Evolutionary conservation across 2,113 vertebrate species (phyloP), one percentile per base, ranked within the genome.

Genomic region (Emydocephalus ijimae): DNA sequence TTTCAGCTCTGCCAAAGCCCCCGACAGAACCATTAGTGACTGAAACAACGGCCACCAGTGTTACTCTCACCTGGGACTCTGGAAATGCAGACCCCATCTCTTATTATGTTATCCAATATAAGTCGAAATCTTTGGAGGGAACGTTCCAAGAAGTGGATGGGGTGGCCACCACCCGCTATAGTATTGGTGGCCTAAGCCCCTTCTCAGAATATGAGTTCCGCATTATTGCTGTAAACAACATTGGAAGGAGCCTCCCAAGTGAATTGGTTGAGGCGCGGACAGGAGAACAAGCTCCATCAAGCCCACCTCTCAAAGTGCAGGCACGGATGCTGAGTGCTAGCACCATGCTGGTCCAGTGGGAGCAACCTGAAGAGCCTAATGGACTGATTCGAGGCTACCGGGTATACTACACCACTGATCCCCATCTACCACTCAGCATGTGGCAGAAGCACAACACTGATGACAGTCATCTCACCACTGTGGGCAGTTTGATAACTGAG

Each of bases 131-230:
- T 48, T 96, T 96, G 0, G 98, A 99, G 24, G 98, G 98, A 2
- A 97, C 98, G 29, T 99, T 99, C 97, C 99, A 99, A 96, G 99
- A 99, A 95, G 98, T 99, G 92, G 99, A 99, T 10, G 99, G 99
- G 0, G 99, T 99, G n/a, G 99, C 99, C n/a, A 99, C 99, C 3
- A 99, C 98, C 0, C 98, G 99, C 93, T 99, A 99, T 95, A 99
- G 99, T 97, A 99, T 99, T 6, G 99, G 99, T 0, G 99, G 99
- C 69, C 98, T 99, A 92, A 99, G 99, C 96, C 99, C 99, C 5
- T 99, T 98, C 95, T 99, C 99, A 0, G 98, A 99, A 59, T 99
- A 99, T 0, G 98, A 98, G 94, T 99, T 99, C 95, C 98, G 98
- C 0, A 97, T 99, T 93, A 97, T 99, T 92, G 99, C 99, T 0